Evolutionary conservation across 2,888 invertebrate genomes (phyloP), one percentile per base, ranked within the genome.

Genomic region (Hemithea aestivaria): DNA sequence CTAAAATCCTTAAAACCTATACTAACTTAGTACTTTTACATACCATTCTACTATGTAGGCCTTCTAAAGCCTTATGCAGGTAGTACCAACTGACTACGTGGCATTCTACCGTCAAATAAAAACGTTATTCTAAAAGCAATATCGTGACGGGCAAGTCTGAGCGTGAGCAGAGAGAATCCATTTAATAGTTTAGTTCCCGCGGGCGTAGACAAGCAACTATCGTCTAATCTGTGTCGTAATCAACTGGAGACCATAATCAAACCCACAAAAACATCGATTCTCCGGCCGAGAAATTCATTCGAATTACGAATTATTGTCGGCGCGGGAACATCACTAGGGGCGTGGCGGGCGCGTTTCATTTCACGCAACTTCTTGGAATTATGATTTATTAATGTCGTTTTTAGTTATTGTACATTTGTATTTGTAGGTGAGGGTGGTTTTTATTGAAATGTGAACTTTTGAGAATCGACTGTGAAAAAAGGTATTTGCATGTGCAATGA

Each of bases 161-260:
- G 20, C 25, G 40, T 27, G 35, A 27, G 37, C 33, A 25, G 30
- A 42, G 29, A 33, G 30, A 34, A 38, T 38, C 27, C 34, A 27
- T 34, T 20, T 38, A 42, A 38, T 38, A 23, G 27, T 26, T 16
- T n/a, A 38, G 27, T 38, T 38, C 43, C 38, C 42, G 30, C 30
- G 23, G 40, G 39, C 35, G 20, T 25, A 6, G 25, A 30, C 29
- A 7, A 23, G 8, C 1, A 30, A 42, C 41, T 42, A 27, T 6
- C 10, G 20, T 9, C 4, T 29, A 11, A 30, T 26, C 41, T 37
- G 22, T n/a, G 37, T 20, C 12, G 40, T 36, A 51, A 51, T 51
- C 46, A 51, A 40, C 38, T 33, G 26, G 36, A 29, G 32, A 28
- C 51, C 27, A 21, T 41, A 47, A 51, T 48, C 47, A 48, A 30